Percentiles rank a stretch among this genome's conserved stretches.
These are phyloP conservation scores for Hippocampus comes DNA, from an alignment of 2,113 vertebrate genomes.

Conservation along the genomic window DNA sequence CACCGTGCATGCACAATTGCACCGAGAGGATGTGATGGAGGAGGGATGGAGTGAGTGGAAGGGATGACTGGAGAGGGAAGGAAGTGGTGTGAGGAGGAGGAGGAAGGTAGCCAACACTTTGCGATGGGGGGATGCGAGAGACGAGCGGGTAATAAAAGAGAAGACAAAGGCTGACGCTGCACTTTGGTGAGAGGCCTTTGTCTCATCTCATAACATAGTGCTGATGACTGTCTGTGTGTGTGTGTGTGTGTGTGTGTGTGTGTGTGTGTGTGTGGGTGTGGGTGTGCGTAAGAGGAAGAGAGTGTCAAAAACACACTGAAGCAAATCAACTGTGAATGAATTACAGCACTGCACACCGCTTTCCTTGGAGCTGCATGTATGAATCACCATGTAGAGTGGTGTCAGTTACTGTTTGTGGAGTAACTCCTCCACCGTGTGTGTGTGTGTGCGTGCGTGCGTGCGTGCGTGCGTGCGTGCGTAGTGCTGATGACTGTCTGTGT, in stretches of 20 bases:
- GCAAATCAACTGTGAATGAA: slow-evolving; percentile 3
- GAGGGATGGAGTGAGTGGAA: neutral
- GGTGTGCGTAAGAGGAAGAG: neutral
- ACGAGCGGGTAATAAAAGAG: slow-evolving; percentile 46
- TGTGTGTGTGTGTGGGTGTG: slow-evolving; percentile 1
- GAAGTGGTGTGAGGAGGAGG: slow-evolving; percentile 7
- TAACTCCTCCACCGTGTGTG: neutral
- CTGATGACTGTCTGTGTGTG: slow-evolving; percentile 12
- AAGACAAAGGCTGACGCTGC: slow-evolving; percentile 46
- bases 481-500: neutral
- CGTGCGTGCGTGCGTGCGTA: no score
- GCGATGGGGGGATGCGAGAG: slow-evolving; percentile 38
- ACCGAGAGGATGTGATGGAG: slow-evolving; percentile 9
- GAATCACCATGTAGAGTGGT: neutral
- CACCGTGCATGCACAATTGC: slow-evolving; percentile 18
- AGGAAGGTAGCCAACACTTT: slow-evolving; percentile 43
- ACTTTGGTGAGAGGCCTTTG: slow-evolving; percentile 45
- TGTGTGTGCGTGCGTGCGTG: neutral
- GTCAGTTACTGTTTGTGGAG: neutral
- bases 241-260: slow-evolving; percentile 14
- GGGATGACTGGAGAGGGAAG: neutral
- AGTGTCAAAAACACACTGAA: slow-evolving; percentile 2
- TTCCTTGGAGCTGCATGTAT: neutral
- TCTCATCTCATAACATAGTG: slow-evolving; percentile 33
- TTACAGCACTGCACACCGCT: neutral